phyloP scores from a whole-genome alignment of 2,888 invertebrate genomes.

The Hecatera dysodea region DNA sequence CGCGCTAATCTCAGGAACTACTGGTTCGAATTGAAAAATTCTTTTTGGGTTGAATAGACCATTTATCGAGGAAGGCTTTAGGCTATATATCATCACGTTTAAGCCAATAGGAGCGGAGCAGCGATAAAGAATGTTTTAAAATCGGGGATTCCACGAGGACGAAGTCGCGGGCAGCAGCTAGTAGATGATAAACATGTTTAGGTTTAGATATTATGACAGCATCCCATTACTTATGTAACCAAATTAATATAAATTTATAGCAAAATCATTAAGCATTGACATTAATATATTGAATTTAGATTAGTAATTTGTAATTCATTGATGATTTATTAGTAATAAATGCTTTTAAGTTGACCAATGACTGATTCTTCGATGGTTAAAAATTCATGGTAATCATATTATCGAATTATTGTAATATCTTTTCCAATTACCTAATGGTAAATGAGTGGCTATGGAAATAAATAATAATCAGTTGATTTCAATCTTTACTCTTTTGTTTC shows the following conservation, averaged over 20 bases:
- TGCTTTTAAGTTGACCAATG: not conserved
- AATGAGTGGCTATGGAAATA: not conserved
- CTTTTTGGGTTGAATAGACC: no score
- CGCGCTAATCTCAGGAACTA: no score
- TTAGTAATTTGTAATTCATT: conserved; percentile 17
- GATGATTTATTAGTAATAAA: conserved; percentile 33
- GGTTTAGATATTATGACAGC: conserved; percentile 11
- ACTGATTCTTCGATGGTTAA: conserved; percentile 1
- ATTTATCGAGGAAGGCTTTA: no score
- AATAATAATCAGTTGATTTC: not conserved
- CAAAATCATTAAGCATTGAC: conserved; percentile 36
- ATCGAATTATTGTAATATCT: not conserved
- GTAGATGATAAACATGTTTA: conserved; percentile 50
- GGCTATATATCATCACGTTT: no score
- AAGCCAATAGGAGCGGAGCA: no score
- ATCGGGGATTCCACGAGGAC: no score
- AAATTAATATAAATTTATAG: conserved; percentile 56
- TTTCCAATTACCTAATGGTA: not conserved
- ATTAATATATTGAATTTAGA: conserved; percentile 48
- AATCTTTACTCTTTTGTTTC: no score
- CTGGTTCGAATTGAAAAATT: no score
- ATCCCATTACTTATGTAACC: conserved; percentile 37
- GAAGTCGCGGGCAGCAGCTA: no score
- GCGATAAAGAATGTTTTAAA: no score
- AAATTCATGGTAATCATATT: not conserved